A percentile compares a stretch with the other conserved stretches of the same genome.
phyloP scores from a whole-genome alignment of 2,113 vertebrate species.

The Tor tambroides region DNA sequence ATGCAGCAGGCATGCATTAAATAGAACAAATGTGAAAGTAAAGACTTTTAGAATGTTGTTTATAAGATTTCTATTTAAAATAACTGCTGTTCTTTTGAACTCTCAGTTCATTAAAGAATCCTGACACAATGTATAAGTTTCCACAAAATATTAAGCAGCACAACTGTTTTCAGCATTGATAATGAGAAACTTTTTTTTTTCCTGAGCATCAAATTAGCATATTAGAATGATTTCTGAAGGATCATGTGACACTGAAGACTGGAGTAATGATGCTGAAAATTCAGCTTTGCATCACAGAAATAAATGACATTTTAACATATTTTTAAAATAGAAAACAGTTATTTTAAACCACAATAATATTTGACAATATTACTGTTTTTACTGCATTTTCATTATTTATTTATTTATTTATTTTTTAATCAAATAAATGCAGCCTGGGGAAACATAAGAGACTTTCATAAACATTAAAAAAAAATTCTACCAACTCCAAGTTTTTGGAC shows the following conservation, averaged over 20 bases:
- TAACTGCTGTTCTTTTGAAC: too few relatives aligned
- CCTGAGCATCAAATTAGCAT: neutral
- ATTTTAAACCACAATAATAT: neutral
- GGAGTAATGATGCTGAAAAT: neutral
- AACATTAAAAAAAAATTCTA: too few relatives aligned
- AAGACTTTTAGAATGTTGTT: neutral
- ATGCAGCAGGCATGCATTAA: neutral
- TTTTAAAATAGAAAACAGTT: neutral
- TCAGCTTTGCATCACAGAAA: neutral
- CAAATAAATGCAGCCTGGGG: too few relatives aligned
- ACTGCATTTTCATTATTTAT: too few relatives aligned
- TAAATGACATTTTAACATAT: neutral
- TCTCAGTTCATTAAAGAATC: too few relatives aligned
- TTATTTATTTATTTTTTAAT: too few relatives aligned
- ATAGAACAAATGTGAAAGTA: neutral
- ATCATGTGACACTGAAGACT: neutral
- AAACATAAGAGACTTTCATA: too few relatives aligned
- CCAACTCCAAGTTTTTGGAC: too few relatives aligned
- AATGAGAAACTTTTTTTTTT: neutral
- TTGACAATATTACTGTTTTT: neutral
- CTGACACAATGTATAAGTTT: too few relatives aligned
- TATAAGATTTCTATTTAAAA: too few relatives aligned
- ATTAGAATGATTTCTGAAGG: neutral
- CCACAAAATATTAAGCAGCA: too few relatives aligned
- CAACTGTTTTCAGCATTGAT: neutral